Evolutionary conservation across 2,797 vertebrate species (phyloP), one percentile per base, ranked within the genome.

Genomic region (Rhinogobio ventralis): DNA sequence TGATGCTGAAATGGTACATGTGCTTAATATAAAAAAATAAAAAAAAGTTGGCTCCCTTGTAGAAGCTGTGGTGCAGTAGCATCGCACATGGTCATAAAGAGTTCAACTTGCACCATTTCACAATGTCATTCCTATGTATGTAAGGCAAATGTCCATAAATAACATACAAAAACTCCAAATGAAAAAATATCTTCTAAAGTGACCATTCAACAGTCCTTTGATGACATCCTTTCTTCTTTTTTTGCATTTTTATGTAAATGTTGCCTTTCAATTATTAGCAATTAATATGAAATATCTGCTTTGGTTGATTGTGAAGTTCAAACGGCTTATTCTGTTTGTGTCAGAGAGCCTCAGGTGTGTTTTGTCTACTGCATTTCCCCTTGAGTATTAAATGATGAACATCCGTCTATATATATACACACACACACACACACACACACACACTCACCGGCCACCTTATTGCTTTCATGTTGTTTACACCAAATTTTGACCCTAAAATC

Each of bases 321-420:
- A 62, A 82, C 33, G 14, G 51, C 13, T 81, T 60, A 28, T 46
- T 49, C 11, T 72, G 55, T 73, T 82, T 73, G 11, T 72, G 23
- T 64, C 55, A 49, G 55, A 1, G 28, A 82, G 81, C 20, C 81
- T 11, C 55, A 72, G 68, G 51, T 82, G 68, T 81, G 66, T 42
- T 57, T 14, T 25, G 13, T 73, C 69, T n/a, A 49, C 23, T 17
- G 20, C 68, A 71, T 73, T 81, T 73, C 25, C 55, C 28, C 11
- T 46, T 51, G 51, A 72, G 80, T 57, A 46, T 42, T 74, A 73
- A 74, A n/a, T 13, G 25, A 82, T 64, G 25, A 33, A 62, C 42
- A 73, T 45, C 68, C 1, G 36, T 82, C 79, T 28, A 30, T 64
- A 64, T 19, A 51, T 3, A 64, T 0, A 20, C 51, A 53, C 36